Conservation (phyloP, 2,797 vertebrate genomes). For the Microctenopoma lineatum region DNA sequence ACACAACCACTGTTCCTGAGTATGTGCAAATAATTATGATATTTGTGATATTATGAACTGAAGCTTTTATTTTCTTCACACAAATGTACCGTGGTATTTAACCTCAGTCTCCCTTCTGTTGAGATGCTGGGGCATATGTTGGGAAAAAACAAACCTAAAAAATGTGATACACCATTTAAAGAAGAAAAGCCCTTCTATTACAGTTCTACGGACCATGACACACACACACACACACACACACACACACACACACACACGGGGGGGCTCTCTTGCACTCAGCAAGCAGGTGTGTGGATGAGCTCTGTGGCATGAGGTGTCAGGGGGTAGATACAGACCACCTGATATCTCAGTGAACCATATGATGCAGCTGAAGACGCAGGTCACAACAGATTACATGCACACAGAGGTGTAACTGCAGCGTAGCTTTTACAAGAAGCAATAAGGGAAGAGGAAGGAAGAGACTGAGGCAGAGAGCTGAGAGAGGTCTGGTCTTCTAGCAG, state of each 20-base stretch:
- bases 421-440: background rate
- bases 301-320: conserved; percentile 24
- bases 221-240: conserved; percentile 15
- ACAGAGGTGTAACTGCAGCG: conserved; percentile 1
- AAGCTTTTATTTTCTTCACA: background rate
- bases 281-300: conserved; percentile 46
- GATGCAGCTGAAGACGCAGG: conserved; percentile 38
- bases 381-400: conserved; percentile 25
- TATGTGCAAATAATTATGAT: no score
- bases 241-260: background rate
- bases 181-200: background rate
- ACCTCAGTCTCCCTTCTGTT: no score
- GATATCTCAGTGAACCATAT: conserved; percentile 41
- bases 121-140: background rate
- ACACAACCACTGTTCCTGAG: no score
- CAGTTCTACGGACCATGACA: background rate
- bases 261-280: conserved; percentile 33
- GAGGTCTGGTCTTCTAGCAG: conserved; percentile 3
- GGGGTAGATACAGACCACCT: conserved; percentile 44
- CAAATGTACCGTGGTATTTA: background rate
- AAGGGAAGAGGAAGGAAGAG: background rate
- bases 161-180: background rate
- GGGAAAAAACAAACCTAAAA: background rate
- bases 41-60: no score
- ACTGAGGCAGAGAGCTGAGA: background rate